Evolutionary conservation across 1,140 invertebrate species (phyloP).

Genomic region (Bombus turneri): DNA sequence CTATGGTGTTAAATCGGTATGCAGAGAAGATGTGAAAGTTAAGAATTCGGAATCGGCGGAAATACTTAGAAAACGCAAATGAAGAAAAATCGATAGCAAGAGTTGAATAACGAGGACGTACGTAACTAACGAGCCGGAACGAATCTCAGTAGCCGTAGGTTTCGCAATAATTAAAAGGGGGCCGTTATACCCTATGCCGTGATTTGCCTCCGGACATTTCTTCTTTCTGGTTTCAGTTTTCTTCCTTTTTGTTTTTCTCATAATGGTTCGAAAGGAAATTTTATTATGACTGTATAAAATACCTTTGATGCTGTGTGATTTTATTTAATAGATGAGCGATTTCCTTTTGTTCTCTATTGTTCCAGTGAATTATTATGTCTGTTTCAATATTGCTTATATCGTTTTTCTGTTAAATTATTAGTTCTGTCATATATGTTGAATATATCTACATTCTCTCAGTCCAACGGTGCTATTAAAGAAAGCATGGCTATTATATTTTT

Average conservation of each 20-base stretch:
- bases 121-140: slow-evolving; percentile 43
- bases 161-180: slow-evolving; percentile 46
- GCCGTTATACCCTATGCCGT: slow-evolving; percentile 12
- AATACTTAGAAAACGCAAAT: slow-evolving; percentile 1
- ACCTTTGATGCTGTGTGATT: background rate
- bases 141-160: slow-evolving; percentile 19
- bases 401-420: too few relatives aligned
- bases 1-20: background rate
- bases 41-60: background rate
- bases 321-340: background rate
- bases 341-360: background rate
- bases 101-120: slow-evolving; percentile 45
- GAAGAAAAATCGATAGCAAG: slow-evolving; percentile 29
- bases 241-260: background rate
- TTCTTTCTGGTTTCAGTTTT: slow-evolving; percentile 3
- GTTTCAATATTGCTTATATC: background rate
- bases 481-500: too few relatives aligned
- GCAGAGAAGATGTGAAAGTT: background rate
- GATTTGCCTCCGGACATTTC: slow-evolving; percentile 21
- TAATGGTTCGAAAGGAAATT: background rate
- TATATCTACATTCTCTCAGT: too few relatives aligned
- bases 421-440: too few relatives aligned
- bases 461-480: too few relatives aligned
- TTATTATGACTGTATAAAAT: background rate
- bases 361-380: background rate